phyloP scores from a whole-genome alignment of 2,113 vertebrate species.

The Rissa tridactyla region DNA sequence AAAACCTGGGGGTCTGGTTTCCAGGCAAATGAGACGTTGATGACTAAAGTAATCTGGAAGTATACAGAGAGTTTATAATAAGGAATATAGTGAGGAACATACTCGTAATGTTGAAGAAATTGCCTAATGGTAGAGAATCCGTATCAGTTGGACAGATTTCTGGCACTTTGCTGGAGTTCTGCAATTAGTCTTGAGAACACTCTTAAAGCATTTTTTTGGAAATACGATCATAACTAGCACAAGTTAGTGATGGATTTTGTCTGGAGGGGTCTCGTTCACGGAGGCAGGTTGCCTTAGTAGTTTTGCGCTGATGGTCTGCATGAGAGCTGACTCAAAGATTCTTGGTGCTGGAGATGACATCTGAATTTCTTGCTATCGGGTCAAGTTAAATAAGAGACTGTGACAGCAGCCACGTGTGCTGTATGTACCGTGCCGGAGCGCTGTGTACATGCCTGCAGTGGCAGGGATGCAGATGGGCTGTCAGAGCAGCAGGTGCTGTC shows the following conservation, averaged over 20 bases:
- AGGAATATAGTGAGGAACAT: neutral
- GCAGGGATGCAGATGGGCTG: neutral
- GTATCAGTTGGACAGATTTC: neutral
- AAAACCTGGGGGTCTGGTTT: neutral
- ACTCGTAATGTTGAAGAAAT: neutral
- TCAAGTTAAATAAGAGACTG: neutral
- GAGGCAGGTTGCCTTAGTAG: neutral
- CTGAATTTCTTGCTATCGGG: neutral
- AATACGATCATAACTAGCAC: neutral
- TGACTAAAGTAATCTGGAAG: neutral
- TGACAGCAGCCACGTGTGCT: rapidly evolving
- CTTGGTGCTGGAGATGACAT: neutral
- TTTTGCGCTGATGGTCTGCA: neutral
- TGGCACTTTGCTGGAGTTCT: neutral
- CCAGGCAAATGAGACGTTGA: neutral
- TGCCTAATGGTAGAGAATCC: neutral
- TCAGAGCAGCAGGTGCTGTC: neutral
- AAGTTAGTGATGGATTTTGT: neutral
- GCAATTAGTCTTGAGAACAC: neutral
- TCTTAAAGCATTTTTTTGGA: neutral
- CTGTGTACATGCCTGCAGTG: rapidly evolving
- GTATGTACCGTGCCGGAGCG: rapidly evolving
- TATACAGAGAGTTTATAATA: neutral
- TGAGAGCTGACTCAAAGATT: neutral
- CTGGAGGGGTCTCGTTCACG: neutral